Base-by-base conservation (phyloP, 2,888 invertebrate species). In the Thecophora atra region DNA sequence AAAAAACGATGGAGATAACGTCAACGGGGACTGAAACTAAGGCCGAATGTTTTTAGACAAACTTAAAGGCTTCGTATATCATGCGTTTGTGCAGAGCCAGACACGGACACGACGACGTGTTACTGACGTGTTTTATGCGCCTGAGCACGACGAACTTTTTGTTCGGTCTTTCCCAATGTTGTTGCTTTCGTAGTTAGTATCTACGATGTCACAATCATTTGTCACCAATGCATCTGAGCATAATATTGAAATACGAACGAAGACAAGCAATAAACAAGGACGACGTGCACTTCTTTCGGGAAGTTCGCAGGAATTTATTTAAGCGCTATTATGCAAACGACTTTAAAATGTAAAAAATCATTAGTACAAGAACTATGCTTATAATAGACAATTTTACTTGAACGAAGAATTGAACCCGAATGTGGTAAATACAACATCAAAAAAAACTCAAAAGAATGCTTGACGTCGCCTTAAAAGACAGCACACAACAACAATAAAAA, bases 151-250 rank as follows among this genome's bases (percentile, higher is more conserved):
- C 13, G n/a, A 47, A 47, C 17, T 11, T 47, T 47, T n/a, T 11
- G 47, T 15, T 8, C 37, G n/a, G n/a, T n/a, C n/a, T n/a, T 37
- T 11, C 1, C 1, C 37, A 2, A 17, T 47, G 47, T n/a, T 47
- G 47, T 47, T 47, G 47, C 13, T 30, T n/a, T 30, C 19, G 3
- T 47, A 47, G 60, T 30, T 30, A n/a, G 26, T 30, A 15, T 30
- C 19, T 11, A 47, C 47, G 47, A n/a, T 60, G 28, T 30, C 30
- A 60, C 60, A 26, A 60, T 60, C 60, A 60, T 60, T 60, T 60
- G 28, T 60, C 60, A 60, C 30, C 30, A 19, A 60, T 17, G 17
- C 30, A 30, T 26, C n/a, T 6, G 28, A 60, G 60, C 28, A 60
- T 30, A 26, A 60, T 60, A 60, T 60, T 30, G 30, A 30, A 60